Conservation (phyloP, 1,140 invertebrate species). For the Drosophila ercepeae region DNA sequence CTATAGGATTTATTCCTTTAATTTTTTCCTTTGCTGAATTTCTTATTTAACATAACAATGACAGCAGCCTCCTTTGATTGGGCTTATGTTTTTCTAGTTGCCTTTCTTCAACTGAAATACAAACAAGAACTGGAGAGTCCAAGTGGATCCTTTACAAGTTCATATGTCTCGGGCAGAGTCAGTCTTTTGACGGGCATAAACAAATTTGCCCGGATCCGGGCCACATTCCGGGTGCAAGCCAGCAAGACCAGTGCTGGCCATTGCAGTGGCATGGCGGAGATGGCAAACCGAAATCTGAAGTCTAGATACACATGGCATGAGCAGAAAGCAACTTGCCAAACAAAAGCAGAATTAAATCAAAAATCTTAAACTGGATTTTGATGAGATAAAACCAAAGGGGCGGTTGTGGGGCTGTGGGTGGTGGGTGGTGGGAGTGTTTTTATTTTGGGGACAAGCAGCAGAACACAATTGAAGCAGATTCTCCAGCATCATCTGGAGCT, state of each 20-base stretch:
- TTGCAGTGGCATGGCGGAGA: background rate
- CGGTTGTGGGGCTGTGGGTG: background rate
- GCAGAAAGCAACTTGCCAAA: slow-evolving; percentile 45
- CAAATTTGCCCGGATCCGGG: slow-evolving; percentile 36
- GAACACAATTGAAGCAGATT: slow-evolving; percentile 51
- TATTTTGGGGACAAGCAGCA: slow-evolving; percentile 22
- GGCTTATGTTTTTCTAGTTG: background rate
- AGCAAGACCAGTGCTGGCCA: background rate
- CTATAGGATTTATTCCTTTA: too few relatives aligned
- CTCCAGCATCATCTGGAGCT: slow-evolving; percentile 10
- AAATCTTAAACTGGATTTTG: slow-evolving; percentile 80
- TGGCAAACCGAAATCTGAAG: slow-evolving; percentile 12
- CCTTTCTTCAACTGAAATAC: slow-evolving; percentile 1
- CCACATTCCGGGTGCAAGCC: background rate
- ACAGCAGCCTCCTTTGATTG: background rate
- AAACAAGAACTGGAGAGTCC: slow-evolving; percentile 4
- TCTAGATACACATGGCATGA: slow-evolving; percentile 31
- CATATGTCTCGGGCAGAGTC: slow-evolving; percentile 33
- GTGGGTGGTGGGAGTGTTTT: background rate
- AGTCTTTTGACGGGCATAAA: slow-evolving; percentile 50
- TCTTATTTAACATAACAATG: background rate
- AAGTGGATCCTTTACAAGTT: slow-evolving; percentile 26
- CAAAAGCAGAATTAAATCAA: slow-evolving; percentile 75
- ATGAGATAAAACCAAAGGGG: slow-evolving; percentile 43
- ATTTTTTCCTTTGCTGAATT: background rate